Percentiles rank a stretch among this genome's conserved stretches.
Conservation (phyloP, 2,888 invertebrate species). For the Salticus scenicus region DNA sequence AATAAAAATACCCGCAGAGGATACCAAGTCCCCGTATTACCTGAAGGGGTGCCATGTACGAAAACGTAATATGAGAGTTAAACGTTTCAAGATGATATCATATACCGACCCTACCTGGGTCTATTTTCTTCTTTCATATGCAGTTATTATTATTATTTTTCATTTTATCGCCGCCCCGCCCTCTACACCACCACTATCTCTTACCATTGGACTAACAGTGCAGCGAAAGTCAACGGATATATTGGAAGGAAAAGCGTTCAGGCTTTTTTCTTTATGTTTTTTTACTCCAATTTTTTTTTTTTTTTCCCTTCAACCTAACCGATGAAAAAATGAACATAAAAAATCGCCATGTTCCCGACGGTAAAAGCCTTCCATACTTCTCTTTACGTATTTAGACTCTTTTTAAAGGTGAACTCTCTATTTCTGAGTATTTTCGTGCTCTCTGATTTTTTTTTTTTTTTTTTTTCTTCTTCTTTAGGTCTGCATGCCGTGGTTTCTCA, state of each 20-base stretch:
- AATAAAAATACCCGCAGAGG: slow-evolving; percentile 60
- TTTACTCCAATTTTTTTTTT: slow-evolving; percentile 13
- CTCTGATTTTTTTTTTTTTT: slow-evolving; percentile 37
- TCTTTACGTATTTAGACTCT: slow-evolving; percentile 60
- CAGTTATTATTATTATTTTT: slow-evolving; percentile 63
- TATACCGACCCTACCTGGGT: slow-evolving; percentile 30
- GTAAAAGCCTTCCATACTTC: slow-evolving; percentile 63
- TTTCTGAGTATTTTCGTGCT: slow-evolving; percentile 64
- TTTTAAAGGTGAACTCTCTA: slow-evolving; percentile 66
- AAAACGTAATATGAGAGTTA: slow-evolving; percentile 64
- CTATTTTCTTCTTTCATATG: slow-evolving; percentile 51
- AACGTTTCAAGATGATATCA: slow-evolving; percentile 68
- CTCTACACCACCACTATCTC: slow-evolving; percentile 35
- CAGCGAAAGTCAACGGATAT: slow-evolving; percentile 62
- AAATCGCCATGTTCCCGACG: slow-evolving; percentile 59
- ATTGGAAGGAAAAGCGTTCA: slow-evolving; percentile 65
- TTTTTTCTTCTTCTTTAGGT: slow-evolving; percentile 4
- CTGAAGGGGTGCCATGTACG: slow-evolving; percentile 39
- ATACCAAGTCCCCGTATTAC: background rate
- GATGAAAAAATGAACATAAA: slow-evolving; percentile 9
- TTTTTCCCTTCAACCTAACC: slow-evolving; percentile 20
- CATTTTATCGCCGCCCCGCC: slow-evolving; percentile 50
- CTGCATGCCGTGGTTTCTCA: slow-evolving; percentile 20
- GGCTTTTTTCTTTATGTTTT: slow-evolving; percentile 26
- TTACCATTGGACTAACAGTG: slow-evolving; percentile 66